Evolutionary conservation across 2,113 vertebrate genomes (phyloP).

Genomic region (Glaucomys volans): DNA sequence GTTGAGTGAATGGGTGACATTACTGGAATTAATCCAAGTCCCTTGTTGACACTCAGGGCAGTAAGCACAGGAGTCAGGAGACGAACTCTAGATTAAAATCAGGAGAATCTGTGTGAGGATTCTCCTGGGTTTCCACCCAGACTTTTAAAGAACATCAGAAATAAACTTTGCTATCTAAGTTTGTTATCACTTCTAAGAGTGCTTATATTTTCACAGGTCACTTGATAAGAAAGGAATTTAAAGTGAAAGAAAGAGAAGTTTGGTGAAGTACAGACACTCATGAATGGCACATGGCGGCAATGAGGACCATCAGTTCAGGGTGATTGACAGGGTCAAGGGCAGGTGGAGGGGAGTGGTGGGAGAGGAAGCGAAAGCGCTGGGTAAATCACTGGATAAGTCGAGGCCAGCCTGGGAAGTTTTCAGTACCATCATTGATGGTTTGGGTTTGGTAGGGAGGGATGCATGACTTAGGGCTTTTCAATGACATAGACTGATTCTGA

Average conservation of each 20-base stretch:
- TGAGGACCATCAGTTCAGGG: neutral
- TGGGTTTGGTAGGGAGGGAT: neutral
- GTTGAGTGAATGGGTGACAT: neutral
- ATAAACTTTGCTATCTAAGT: neutral
- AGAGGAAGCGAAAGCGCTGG: rapidly evolving
- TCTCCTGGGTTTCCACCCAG: neutral
- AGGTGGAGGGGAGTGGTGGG: rapidly evolving
- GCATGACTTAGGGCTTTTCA: neutral
- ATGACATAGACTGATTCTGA: neutral
- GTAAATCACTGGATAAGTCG: rapidly evolving
- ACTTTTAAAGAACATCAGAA: neutral
- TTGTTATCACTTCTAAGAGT: neutral
- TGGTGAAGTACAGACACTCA: neutral
- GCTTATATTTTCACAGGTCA: neutral
- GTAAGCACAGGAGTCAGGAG: neutral
- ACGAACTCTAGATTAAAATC: neutral
- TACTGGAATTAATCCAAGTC: neutral
- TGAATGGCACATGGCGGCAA: neutral
- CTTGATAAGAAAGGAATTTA: neutral
- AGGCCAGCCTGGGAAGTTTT: rapidly evolving
- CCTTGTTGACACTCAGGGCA: neutral
- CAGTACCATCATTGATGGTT: rapidly evolving
- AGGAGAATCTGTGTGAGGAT: too few relatives aligned
- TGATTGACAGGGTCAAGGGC: rapidly evolving
- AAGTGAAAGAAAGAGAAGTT: neutral